A percentile compares a stretch with the other conserved stretches of the same genome.
Evolutionary conservation across 2,797 vertebrate genomes (phyloP).

Genomic region (Gambusia yucatana): DNA sequence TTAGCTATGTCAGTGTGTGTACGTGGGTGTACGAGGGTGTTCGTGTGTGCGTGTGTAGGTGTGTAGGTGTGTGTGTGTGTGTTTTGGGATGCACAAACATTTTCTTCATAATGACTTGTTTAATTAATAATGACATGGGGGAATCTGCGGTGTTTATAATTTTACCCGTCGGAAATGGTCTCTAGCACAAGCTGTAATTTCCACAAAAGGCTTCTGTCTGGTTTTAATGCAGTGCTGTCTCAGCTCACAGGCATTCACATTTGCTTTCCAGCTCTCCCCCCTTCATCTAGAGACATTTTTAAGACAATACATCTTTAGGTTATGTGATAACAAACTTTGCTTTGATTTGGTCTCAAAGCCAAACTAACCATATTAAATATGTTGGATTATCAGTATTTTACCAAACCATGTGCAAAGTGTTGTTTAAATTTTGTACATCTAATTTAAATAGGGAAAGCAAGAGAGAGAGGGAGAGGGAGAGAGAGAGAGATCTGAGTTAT

Average conservation of each 20-base stretch:
- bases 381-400: not conserved
- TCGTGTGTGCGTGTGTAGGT: not conserved
- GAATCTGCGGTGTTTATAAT: conserved; percentile 3
- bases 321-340: not conserved
- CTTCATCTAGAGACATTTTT: not conserved
- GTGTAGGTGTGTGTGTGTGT: not conserved
- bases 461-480: not conserved
- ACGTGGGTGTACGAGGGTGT: too few species aligned
- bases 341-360: not conserved
- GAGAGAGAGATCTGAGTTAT: not conserved
- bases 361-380: not conserved
- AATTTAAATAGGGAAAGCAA: not conserved
- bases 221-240: not conserved
- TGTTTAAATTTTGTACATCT: not conserved
- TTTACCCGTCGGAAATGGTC: conserved; percentile 1
- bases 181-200: not conserved
- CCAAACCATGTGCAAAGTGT: not conserved
- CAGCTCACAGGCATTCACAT: not conserved
- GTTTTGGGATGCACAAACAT: not conserved
- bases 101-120: not conserved
- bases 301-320: not conserved
- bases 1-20: not conserved
- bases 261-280: not conserved
- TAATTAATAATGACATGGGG: not conserved
- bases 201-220: not conserved